These are phyloP conservation scores for Haliclona indistincta DNA, from an alignment of 37 sponge, comb jelly and placozoan species.

Conservation along the genomic window DNA sequence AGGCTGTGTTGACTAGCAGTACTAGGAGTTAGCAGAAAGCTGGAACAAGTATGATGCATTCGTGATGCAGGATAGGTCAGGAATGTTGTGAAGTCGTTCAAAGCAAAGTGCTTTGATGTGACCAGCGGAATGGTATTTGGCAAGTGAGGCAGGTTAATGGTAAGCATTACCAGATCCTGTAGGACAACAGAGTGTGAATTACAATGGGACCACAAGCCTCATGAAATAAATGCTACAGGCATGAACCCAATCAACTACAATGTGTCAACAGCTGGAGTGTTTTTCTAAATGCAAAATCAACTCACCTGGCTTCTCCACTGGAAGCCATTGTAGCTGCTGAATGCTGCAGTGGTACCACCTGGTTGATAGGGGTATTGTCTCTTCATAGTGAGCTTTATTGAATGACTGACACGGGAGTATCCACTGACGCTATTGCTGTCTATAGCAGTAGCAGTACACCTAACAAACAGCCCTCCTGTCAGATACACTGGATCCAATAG, in stretches of 20 bases:
- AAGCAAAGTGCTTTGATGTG: conserved; percentile 18
- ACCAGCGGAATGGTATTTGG: conserved; percentile 46
- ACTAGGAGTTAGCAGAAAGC: background rate
- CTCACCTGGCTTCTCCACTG: background rate
- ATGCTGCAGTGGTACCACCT: background rate
- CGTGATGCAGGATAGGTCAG: background rate
- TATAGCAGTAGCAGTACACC: conserved; percentile 45
- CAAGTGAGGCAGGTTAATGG: conserved; percentile 7
- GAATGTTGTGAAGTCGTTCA: background rate
- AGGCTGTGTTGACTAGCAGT: background rate
- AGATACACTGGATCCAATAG: conserved; percentile 45
- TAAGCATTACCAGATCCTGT: conserved; percentile 43
- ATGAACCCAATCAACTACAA: background rate
- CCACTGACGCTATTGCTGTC: conserved; percentile 10
- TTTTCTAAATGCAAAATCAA: background rate
- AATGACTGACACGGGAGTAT: conserved; percentile 18
- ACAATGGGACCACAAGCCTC: background rate
- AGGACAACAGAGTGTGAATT: too few relatives aligned
- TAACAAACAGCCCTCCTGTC: conserved; percentile 13
- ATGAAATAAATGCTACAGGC: background rate
- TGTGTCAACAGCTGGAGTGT: background rate
- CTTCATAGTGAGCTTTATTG: conserved; percentile 10
- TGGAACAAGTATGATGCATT: conserved; percentile 15
- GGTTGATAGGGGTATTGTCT: background rate
- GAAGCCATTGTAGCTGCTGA: conserved; percentile 11